Percentiles rank a stretch among this genome's conserved stretches.
Evolutionary conservation across 1,140 invertebrate species (phyloP).

Genomic region (Calosoma granatense): DNA sequence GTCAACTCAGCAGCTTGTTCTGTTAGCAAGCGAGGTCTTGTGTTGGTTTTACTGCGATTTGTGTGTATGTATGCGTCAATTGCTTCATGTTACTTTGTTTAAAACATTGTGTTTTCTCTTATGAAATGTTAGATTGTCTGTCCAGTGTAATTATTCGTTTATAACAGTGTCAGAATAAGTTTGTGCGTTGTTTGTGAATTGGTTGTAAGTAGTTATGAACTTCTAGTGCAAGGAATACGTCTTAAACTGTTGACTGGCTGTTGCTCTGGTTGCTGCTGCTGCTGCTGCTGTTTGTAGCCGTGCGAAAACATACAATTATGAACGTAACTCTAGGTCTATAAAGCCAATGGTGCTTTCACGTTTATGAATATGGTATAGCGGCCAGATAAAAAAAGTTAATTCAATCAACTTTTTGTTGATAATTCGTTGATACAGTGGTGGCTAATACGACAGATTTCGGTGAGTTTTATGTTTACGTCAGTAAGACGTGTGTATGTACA

Average conservation of each 20-base stretch:
- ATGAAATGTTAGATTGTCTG: not conserved
- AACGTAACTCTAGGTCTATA: not conserved
- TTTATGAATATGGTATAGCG: not conserved
- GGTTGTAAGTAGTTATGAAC: not conserved
- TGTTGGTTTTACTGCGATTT: not conserved
- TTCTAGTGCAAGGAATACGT: too few relatives aligned
- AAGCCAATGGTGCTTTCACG: not conserved
- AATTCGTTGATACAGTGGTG: too few relatives aligned
- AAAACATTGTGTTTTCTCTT: not conserved
- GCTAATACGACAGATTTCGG: too few relatives aligned
- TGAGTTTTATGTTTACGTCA: too few relatives aligned
- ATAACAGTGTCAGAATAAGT: not conserved
- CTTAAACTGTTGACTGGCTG: not conserved
- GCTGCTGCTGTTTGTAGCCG: not conserved
- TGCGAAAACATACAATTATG: not conserved
- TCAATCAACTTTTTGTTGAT: not conserved
- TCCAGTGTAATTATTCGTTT: not conserved
- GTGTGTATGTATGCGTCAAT: not conserved
- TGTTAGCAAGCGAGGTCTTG: not conserved
- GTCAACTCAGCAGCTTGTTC: conserved; percentile 2
- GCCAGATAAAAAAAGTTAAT: not conserved
- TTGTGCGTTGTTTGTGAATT: not conserved
- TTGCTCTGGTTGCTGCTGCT: not conserved
- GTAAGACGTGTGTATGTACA: too few relatives aligned
- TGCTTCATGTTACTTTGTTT: not conserved